Evolutionary conservation across 2,888 invertebrate species (phyloP).

Genomic region (Leptopilina syphax): DNA sequence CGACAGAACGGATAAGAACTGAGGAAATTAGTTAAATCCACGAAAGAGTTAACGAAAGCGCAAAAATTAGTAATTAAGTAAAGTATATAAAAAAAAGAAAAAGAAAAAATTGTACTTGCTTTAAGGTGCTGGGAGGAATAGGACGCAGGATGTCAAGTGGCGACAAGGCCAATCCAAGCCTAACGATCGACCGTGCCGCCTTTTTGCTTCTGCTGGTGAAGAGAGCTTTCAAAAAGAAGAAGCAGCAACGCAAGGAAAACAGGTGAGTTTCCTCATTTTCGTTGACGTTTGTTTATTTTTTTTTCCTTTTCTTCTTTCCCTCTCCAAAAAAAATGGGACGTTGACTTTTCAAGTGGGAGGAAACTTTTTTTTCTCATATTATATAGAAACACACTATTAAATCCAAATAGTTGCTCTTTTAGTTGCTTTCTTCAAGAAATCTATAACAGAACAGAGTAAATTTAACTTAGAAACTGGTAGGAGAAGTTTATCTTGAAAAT

Average conservation of each 20-base stretch:
- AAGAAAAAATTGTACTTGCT: slow-evolving; percentile 8
- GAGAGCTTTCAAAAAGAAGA: slow-evolving; percentile 93
- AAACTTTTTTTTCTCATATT: not conserved
- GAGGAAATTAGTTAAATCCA: slow-evolving; percentile 13
- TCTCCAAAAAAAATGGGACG: not conserved
- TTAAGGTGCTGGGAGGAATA: slow-evolving; percentile 67
- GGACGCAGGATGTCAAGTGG: slow-evolving; percentile 73
- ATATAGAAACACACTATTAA: slow-evolving; percentile 23
- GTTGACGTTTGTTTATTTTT: no score
- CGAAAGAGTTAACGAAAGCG: slow-evolving; percentile 39
- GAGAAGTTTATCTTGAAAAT: slow-evolving; percentile 20
- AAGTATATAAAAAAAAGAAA: not conserved
- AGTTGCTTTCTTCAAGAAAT: not conserved
- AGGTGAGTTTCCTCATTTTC: slow-evolving; percentile 79
- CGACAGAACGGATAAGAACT: not conserved
- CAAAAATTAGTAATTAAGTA: slow-evolving; percentile 32
- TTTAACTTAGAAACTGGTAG: not conserved
- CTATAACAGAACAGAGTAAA: not conserved
- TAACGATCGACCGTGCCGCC: slow-evolving; percentile 93
- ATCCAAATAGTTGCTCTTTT: not conserved
- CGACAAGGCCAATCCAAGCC: slow-evolving; percentile 80
- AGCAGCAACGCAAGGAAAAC: slow-evolving; percentile 91
- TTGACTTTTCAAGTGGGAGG: not conserved
- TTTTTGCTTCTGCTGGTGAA: slow-evolving; percentile 92
- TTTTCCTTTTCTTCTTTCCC: not conserved